Percentiles rank a stretch among this genome's conserved stretches.
Conservation (phyloP, 2,888 invertebrate genomes). For the Hypomecis atomaria region DNA sequence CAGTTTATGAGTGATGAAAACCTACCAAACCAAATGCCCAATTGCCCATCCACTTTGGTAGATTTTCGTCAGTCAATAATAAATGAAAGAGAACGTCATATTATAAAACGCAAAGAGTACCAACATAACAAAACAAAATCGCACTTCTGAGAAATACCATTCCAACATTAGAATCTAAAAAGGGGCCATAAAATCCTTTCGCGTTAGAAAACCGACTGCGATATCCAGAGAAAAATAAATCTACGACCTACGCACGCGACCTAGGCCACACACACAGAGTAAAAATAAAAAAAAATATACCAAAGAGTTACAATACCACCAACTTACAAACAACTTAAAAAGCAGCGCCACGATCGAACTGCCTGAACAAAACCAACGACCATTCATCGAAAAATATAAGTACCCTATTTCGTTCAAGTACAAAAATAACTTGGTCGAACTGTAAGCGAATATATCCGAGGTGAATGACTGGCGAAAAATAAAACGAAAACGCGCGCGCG, state of each 20-base stretch:
- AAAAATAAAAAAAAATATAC: slow-evolving; percentile 67
- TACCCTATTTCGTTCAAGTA: not conserved
- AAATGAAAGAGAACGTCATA: too few species aligned
- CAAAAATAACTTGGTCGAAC: not conserved
- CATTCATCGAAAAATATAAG: not conserved
- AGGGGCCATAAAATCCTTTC: slow-evolving; percentile 55
- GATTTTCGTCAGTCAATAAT: too few species aligned
- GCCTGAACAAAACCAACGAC: not conserved
- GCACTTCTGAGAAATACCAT: slow-evolving; percentile 37
- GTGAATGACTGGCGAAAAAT: slow-evolving; percentile 82
- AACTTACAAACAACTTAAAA: not conserved
- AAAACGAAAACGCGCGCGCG: slow-evolving; percentile 75
- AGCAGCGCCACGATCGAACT: not conserved
- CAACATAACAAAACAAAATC: slow-evolving; percentile 37
- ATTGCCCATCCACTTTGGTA: too few species aligned
- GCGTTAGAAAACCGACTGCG: slow-evolving; percentile 63
- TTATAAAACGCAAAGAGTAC: slow-evolving; percentile 19
- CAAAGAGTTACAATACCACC: slow-evolving; percentile 36
- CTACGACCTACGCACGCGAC: slow-evolving; percentile 72
- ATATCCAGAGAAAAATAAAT: slow-evolving; percentile 66
- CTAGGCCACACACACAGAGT: slow-evolving; percentile 71
- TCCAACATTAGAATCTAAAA: slow-evolving; percentile 50
- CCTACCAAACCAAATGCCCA: too few species aligned
- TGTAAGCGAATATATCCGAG: slow-evolving; percentile 73
- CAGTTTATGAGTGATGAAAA: too few species aligned